These are phyloP conservation scores for Aphelocoma coerulescens DNA, from an alignment of 2,113 vertebrate species.

Conservation along the genomic window DNA sequence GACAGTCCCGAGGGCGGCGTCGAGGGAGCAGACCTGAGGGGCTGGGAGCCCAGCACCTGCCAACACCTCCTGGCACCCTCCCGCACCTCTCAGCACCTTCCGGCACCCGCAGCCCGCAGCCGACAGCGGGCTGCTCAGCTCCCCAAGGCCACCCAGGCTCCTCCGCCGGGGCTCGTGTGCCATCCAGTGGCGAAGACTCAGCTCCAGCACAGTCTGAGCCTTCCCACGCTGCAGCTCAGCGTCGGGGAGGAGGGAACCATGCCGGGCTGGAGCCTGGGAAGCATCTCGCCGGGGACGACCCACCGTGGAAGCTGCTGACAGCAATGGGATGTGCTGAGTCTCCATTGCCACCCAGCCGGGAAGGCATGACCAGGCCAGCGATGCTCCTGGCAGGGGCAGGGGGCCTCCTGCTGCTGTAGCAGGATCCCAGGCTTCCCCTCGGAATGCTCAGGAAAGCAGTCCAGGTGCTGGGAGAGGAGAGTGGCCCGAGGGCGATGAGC, in stretches of 20 bases:
- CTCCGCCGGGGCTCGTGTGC: neutral
- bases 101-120: neutral
- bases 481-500: neutral
- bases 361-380: neutral
- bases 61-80: neutral
- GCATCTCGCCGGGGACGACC: no score
- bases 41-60: neutral
- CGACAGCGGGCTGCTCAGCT: neutral
- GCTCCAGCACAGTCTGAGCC: neutral
- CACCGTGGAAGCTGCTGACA: neutral
- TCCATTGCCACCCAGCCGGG: neutral
- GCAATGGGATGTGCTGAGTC: neutral
- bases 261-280: neutral
- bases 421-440: neutral
- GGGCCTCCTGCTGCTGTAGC: neutral
- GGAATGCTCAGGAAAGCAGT: neutral
- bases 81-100: neutral
- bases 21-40: neutral
- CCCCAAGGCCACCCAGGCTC: neutral
- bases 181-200: conserved; percentile 4
- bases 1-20: neutral
- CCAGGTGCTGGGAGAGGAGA: neutral
- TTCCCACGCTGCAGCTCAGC: neutral
- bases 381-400: neutral
- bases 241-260: accelerated